Evolutionary conservation across 2,797 vertebrate genomes (phyloP), one percentile per base, ranked within the genome.

Genomic region (Sus cebifrons): DNA sequence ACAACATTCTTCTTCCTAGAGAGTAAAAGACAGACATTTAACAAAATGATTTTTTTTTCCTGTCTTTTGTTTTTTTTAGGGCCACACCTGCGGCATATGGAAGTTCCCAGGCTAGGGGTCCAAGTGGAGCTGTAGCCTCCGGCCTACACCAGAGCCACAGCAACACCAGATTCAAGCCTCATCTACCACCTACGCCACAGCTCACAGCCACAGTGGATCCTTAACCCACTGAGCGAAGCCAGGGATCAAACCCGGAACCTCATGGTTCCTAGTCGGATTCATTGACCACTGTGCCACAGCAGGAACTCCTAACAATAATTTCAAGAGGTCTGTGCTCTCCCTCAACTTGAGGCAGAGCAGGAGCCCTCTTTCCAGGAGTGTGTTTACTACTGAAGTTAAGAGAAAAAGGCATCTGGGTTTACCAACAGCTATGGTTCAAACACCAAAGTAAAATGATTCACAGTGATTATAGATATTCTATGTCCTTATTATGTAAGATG

Each of bases 321-420:
- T 93, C 52, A 94, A 27, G 73, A 83, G 40, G 92, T 86, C 92
- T 54, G 75, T 81, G 67, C 15, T 20, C 9, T 89, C 49, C n/a
- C 16, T 95, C 36, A 90, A 84, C 23, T 10, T 81, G 56, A 56
- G 32, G 49, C 4, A 94, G 27, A 44, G 27, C 4, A 74, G 32
- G 40, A 70, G 3, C 29, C 27, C 20, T 49, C 68, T 93, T 90
- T 79, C 54, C 23, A 87, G 49, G 44, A 83, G 6, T 78, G 36
- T 60, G 27, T 73, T 79, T 70, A 84, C 16, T 68, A 21, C 6
- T 56, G 12, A 74, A 58, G 17, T 52, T 13, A 77, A 44, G 74
- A 89, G 18, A 83, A 92, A 58, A 79, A 95, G 58, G 16, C 16
- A 71, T 6, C 27, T 67, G 52, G 29, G 56, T 70, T 81, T 68